A percentile compares a stretch with the other conserved stretches of the same genome.
phyloP scores from a whole-genome alignment of 1,140 invertebrate genomes.

The Apolygus lucorum region DNA sequence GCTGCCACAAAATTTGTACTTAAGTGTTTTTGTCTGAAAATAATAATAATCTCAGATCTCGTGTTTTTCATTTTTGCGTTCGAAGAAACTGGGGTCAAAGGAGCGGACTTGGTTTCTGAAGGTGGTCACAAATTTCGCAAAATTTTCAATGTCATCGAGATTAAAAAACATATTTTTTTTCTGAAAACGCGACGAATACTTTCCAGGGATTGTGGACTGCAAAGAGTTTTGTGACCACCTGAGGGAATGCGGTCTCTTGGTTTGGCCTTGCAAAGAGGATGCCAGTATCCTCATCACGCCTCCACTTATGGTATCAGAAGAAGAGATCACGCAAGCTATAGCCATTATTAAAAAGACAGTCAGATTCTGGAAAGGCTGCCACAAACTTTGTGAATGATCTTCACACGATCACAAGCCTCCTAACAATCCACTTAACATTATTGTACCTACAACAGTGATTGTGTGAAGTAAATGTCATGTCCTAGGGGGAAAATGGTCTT shows the following conservation, averaged over 20 bases:
- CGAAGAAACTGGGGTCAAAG: neutral
- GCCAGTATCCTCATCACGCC: conserved; percentile 16
- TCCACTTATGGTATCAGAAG: conserved; percentile 13
- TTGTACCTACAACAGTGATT: too few relatives aligned
- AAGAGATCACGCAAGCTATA: conserved; percentile 26
- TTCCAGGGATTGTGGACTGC: conserved; percentile 20
- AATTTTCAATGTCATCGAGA: neutral
- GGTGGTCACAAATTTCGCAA: neutral
- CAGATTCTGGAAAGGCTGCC: neutral
- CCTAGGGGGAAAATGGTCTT: too few relatives aligned
- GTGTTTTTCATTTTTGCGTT: neutral
- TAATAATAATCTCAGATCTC: neutral
- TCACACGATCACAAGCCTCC: neutral
- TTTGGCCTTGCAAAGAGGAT: conserved; percentile 23
- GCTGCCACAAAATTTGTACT: neutral
- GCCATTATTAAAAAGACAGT: conserved; percentile 25
- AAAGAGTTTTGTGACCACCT: conserved; percentile 18
- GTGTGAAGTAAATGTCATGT: too few relatives aligned
- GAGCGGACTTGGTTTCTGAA: neutral
- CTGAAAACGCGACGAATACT: too few relatives aligned
- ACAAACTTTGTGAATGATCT: neutral
- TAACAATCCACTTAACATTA: too few relatives aligned
- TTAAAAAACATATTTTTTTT: neutral
- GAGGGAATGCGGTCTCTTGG: conserved; percentile 16
- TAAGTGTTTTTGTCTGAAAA: conserved; percentile 2